Percentiles rank a stretch among this genome's conserved stretches.
Conservation (phyloP, 2,888 invertebrate genomes). For the Stenoptilia bipunctidactyla region DNA sequence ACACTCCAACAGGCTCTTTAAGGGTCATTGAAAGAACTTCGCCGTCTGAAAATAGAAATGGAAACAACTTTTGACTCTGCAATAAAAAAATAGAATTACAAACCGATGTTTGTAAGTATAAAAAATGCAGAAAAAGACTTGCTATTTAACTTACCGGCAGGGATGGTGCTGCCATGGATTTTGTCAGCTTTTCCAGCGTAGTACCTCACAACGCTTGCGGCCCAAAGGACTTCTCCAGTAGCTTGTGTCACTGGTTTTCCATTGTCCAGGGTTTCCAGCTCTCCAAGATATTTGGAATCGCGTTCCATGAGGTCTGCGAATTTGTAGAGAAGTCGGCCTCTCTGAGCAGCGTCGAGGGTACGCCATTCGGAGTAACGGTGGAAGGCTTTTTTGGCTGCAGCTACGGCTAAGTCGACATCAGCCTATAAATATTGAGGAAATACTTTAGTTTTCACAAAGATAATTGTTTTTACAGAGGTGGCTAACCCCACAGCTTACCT, state of each 20-base stretch:
- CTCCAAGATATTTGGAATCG: constrained; percentile 78
- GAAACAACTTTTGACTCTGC: neutral
- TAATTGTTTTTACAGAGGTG: too few relatives aligned
- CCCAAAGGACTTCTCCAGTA: constrained; percentile 72
- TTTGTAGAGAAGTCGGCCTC: constrained; percentile 79
- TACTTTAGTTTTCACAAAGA: too few relatives aligned
- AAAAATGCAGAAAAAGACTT: too few relatives aligned
- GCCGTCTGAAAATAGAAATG: constrained; percentile 70
- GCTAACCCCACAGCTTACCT: too few relatives aligned
- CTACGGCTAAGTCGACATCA: constrained; percentile 84
- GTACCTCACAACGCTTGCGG: constrained; percentile 78
- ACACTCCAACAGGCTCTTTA: constrained; percentile 88
- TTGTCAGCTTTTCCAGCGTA: constrained; percentile 95
- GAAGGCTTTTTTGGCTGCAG: constrained; percentile 84
- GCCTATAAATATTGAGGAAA: too few relatives aligned
- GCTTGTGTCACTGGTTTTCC: constrained; percentile 88
- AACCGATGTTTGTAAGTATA: neutral
- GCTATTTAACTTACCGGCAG: constrained; percentile 70
- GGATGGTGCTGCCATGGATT: constrained; percentile 81
- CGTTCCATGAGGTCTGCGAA: constrained; percentile 83
- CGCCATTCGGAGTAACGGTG: constrained; percentile 82
- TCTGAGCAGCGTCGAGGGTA: constrained; percentile 81
- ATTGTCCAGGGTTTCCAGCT: constrained; percentile 93
- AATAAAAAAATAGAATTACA: neutral
- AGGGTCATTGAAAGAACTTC: constrained; percentile 83